phyloP scores from a whole-genome alignment of 2,888 invertebrate genomes.

The Dioctria linearis region DNA sequence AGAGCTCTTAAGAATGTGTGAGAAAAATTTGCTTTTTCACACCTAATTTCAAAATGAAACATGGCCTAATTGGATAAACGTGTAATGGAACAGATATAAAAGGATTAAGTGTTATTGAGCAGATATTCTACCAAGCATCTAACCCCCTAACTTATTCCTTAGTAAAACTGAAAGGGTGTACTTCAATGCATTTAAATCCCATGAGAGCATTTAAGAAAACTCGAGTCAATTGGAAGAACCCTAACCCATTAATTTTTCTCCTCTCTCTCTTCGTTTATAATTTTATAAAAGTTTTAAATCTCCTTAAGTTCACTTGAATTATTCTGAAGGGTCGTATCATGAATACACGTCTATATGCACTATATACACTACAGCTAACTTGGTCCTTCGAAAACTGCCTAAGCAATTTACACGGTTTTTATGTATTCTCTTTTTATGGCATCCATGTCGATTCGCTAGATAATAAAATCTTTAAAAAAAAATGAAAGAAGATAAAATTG shows the following conservation, averaged over 20 bases:
- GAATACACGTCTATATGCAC: neutral
- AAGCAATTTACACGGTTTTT: constrained; percentile 32
- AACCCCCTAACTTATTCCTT: no score
- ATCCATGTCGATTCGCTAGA: constrained; percentile 25
- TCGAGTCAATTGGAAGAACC: constrained; percentile 18
- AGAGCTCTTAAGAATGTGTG: no score
- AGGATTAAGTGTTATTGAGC: no score
- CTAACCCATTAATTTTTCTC: neutral
- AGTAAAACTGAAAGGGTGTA: neutral
- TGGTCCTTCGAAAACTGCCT: neutral
- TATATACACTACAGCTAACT: neutral
- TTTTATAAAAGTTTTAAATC: neutral
- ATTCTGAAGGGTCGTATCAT: neutral
- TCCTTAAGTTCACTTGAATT: neutral
- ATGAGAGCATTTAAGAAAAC: constrained; percentile 36
- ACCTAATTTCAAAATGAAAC: no score
- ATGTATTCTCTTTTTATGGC: no score
- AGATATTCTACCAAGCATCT: no score
- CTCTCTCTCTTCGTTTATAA: neutral
- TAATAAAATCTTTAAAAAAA: constrained; percentile 25
- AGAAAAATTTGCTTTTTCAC: no score
- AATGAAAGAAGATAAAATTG: constrained; percentile 28
- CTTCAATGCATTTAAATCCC: constrained; percentile 29
- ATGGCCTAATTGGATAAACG: no score
- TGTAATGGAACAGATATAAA: no score